Conservation (phyloP, 2,113 vertebrate genomes). For the Peromyscus californicus region DNA sequence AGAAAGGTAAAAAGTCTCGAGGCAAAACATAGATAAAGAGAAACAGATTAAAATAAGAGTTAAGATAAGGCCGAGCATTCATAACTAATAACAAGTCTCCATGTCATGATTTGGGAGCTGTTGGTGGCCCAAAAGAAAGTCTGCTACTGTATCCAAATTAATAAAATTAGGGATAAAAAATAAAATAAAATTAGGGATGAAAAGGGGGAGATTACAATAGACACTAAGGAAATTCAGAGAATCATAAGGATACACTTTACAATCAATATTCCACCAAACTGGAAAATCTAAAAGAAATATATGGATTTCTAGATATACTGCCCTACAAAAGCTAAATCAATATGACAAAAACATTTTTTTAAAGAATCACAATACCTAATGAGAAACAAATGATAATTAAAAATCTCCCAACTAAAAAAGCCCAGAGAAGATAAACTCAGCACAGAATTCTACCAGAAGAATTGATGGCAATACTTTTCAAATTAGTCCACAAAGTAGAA, state of each 20-base stretch:
- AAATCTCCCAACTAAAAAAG: background rate
- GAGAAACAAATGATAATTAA: background rate
- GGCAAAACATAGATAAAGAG: background rate
- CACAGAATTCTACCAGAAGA: background rate
- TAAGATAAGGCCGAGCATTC: background rate
- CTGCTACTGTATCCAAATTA: background rate
- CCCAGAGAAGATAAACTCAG: background rate
- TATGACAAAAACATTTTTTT: background rate
- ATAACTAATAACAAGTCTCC: background rate
- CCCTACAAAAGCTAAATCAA: background rate
- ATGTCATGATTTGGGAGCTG: background rate
- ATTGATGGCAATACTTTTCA: background rate
- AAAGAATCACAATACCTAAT: background rate
- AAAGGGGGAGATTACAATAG: background rate
- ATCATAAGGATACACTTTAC: background rate
- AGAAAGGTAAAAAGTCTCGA: background rate
- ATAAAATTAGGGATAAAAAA: background rate
- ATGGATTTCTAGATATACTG: background rate
- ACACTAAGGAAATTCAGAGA: background rate
- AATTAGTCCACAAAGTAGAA: background rate
- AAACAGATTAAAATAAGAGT: background rate
- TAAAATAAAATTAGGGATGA: background rate
- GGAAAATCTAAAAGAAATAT: background rate
- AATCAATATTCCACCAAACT: background rate
- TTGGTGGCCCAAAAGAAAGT: background rate